Evolutionary conservation across 2,113 vertebrate species (phyloP), one percentile per base, ranked within the genome.

Genomic region (Atractosteus spatula): DNA sequence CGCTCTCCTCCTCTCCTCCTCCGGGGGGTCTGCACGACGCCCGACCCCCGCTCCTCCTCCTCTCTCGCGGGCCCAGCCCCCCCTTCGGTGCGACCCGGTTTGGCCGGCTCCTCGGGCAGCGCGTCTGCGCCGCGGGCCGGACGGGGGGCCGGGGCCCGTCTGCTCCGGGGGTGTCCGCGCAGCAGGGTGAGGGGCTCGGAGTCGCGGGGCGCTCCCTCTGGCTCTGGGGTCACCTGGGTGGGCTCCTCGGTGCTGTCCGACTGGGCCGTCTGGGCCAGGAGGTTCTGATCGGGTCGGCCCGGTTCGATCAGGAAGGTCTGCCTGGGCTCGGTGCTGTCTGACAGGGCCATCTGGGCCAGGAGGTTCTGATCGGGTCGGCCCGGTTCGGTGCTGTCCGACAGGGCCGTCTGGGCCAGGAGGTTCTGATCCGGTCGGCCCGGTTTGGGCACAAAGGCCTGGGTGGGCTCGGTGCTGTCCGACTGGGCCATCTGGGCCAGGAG

Each of bases 341-440:
- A 86, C 67, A 84, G 70, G 8, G 78, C 83, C 42, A 86, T 68
- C 61, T 79, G 79, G 69, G 87, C 17, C 17, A 84, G 71, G 81
- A 29, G 17, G 17, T 29, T 29, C 17, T 29, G 17, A 29, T 29
- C 17, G 17, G 17, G 17, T 29, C 17, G 17, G 17, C 17, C 17
- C 17, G 17, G 17, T 29, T 29, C 17, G 17, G 17, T 29, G 17
- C 17, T 29, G 17, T 29, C 17, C 17, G 1, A 29, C 17, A 29
- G 1, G 17, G 17, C 17, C 1, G 17, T 29, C 17, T 29, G 29
- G 29, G 29, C 29, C 29, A 29, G 29, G 29, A 29, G 29, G 29
- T 29, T 29, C 29, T 29, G 29, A 29, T 29, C 29, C 1, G 29
- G 29, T 29, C 29, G 29, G 29, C 2, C 29, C 1, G 29, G 29